A percentile compares a stretch with the other conserved stretches of the same genome.
Evolutionary conservation across 2,888 invertebrate species (phyloP).

Genomic region (Agonopterix subpropinquella): DNA sequence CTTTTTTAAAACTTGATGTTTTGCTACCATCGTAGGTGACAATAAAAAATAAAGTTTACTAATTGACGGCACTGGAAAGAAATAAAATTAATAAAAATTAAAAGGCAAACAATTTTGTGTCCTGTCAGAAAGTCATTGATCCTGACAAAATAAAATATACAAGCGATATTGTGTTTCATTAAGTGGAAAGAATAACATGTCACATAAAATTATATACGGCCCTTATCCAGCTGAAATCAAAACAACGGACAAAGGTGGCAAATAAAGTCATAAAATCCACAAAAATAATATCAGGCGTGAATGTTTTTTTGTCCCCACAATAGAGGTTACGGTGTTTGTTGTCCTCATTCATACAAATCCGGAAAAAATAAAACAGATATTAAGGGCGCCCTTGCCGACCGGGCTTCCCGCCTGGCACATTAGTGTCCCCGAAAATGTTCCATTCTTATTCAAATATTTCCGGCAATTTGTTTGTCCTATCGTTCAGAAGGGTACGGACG

Average conservation of each 20-base stretch:
- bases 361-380: constrained; percentile 74
- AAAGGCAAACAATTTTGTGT: too few relatives aligned
- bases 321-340: constrained; percentile 56
- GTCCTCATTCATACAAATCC: constrained; percentile 64
- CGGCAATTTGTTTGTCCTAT: constrained; percentile 69
- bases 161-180: background rate
- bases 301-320: constrained; percentile 52
- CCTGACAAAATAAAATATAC: background rate
- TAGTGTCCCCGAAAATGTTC: constrained; percentile 63
- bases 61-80: too few relatives aligned
- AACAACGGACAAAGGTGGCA: constrained; percentile 9
- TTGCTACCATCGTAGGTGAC: too few relatives aligned
- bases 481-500: constrained; percentile 51
- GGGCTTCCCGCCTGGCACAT: constrained; percentile 66
- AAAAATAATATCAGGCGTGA: constrained; percentile 59
- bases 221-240: constrained; percentile 7
- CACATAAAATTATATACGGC: constrained; percentile 6
- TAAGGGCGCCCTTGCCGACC: constrained; percentile 42
- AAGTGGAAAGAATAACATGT: constrained; percentile 3
- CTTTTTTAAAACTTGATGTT: too few relatives aligned
- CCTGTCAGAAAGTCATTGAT: background rate
- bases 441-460: constrained; percentile 74
- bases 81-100: too few relatives aligned
- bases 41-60: too few relatives aligned
- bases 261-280: constrained; percentile 60